Conservation (phyloP, 2,888 invertebrate genomes). For the Pristionchus fissidentatus region DNA sequence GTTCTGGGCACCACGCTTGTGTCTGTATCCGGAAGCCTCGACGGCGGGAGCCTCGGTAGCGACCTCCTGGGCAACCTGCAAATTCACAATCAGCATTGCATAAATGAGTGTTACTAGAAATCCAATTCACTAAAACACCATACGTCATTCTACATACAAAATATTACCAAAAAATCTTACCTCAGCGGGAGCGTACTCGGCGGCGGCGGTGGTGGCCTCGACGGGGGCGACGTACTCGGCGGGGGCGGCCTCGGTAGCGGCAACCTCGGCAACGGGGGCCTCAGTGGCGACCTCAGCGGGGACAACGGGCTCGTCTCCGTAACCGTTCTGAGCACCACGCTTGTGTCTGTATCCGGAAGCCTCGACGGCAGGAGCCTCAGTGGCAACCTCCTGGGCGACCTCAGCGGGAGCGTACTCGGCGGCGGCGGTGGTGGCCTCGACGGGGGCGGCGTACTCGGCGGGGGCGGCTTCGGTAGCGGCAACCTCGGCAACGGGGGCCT, state of each 20-base stretch:
- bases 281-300: conserved; percentile 50
- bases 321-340: conserved; percentile 59
- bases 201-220: conserved; percentile 47
- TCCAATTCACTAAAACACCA: too few relatives aligned
- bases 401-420: conserved; percentile 38
- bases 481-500: conserved; percentile 49
- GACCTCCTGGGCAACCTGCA: conserved; percentile 48
- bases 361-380: conserved; percentile 44
- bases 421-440: conserved; percentile 45
- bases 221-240: conserved; percentile 49
- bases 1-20: conserved; percentile 57
- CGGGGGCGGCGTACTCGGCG: conserved; percentile 49
- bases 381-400: conserved; percentile 42
- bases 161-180: too few relatives aligned
- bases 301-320: conserved; percentile 56
- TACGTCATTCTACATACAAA: too few relatives aligned
- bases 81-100: too few relatives aligned
- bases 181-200: conserved; percentile 49
- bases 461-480: conserved; percentile 44
- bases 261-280: conserved; percentile 55
- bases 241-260: conserved; percentile 51
- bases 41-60: conserved; percentile 52
- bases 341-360: conserved; percentile 40
- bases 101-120: too few relatives aligned
- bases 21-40: conserved; percentile 43